Evolutionary conservation across 2,888 invertebrate genomes (phyloP).

Genomic region (Erpobdella octoculata): DNA sequence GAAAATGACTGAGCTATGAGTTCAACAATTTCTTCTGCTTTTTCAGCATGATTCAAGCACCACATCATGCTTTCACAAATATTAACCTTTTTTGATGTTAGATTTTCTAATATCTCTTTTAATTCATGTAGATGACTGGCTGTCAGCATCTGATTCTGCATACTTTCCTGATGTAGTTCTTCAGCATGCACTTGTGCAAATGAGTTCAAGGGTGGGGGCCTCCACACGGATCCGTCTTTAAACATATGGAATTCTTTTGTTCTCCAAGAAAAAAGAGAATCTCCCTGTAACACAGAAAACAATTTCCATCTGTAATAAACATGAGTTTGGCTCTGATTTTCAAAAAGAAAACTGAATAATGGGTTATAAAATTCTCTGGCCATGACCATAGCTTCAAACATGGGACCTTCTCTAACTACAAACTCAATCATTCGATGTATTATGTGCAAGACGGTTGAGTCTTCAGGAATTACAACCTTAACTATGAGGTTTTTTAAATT

Average conservation of each 20-base stretch:
- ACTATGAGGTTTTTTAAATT: conserved; percentile 81
- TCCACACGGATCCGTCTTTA: conserved; percentile 87
- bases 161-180: conserved; percentile 59
- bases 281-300: conserved; percentile 86
- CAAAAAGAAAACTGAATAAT: conserved; percentile 88
- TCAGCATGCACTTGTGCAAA: conserved; percentile 90
- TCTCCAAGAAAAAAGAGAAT: conserved; percentile 80
- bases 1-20: conserved; percentile 80
- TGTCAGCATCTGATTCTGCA: conserved; percentile 41
- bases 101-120: conserved; percentile 71
- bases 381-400: conserved; percentile 99
- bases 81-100: conserved; percentile 60
- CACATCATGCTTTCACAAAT: conserved; percentile 96
- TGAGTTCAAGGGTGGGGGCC: conserved; percentile 85
- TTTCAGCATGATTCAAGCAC: conserved; percentile 95
- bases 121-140: conserved; percentile 76
- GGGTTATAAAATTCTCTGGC: conserved; percentile 92
- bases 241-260: conserved; percentile 91
- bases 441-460: conserved; percentile 80
- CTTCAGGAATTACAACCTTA: conserved; percentile 94
- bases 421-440: conserved; percentile 99
- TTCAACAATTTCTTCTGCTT: conserved; percentile 87
- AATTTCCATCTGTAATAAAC: conserved; percentile 98
- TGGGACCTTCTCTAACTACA: conserved; percentile 94
- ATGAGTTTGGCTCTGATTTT: conserved; percentile 93